phyloP scores from a whole-genome alignment of 2,797 vertebrate species.

The Salarias fasciatus region DNA sequence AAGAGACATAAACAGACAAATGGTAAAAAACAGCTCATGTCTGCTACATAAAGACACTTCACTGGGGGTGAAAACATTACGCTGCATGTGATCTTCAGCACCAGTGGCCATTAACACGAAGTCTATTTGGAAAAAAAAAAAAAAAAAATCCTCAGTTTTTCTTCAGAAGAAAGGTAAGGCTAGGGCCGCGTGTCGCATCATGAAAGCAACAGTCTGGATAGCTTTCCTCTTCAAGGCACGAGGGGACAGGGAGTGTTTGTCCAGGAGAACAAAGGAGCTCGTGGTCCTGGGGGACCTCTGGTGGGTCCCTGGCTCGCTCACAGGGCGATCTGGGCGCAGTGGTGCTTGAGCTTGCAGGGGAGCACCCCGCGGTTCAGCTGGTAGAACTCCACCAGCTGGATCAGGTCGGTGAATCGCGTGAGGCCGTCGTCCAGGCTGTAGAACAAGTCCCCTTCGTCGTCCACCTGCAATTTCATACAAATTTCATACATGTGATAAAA shows the following conservation, averaged over 20 bases:
- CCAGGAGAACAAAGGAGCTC: slow-evolving; percentile 56
- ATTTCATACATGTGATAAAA: too few species aligned
- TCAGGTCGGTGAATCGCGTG: slow-evolving; percentile 95
- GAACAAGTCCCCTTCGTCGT: slow-evolving; percentile 91
- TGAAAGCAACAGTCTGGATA: slow-evolving; percentile 41
- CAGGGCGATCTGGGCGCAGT: slow-evolving; percentile 89
- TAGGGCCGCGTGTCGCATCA: slow-evolving; percentile 2
- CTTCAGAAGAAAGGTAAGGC: slow-evolving; percentile 15
- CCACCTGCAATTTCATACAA: slow-evolving; percentile 79
- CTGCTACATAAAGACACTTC: slow-evolving; percentile 7
- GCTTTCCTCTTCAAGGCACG: slow-evolving; percentile 76
- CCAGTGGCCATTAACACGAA: slow-evolving; percentile 25
- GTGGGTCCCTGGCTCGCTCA: slow-evolving; percentile 75
- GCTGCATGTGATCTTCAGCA: slow-evolving; percentile 32
- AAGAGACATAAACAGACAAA: slow-evolving; percentile 44
- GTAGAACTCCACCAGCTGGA: slow-evolving; percentile 98
- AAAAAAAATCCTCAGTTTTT: too few species aligned
- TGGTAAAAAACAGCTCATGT: slow-evolving; percentile 27
- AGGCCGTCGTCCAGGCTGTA: slow-evolving; percentile 95
- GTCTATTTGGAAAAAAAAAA: too few species aligned
- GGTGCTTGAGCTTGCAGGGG: slow-evolving; percentile 96
- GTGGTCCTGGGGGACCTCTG: slow-evolving; percentile 35
- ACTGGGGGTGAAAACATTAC: slow-evolving; percentile 17
- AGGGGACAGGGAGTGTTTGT: slow-evolving; percentile 64
- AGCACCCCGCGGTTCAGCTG: slow-evolving; percentile 95